Evolutionary conservation across 2,113 vertebrate species (phyloP).

Genomic region (Felis catus): F.catus_Fca126_mat1.0 CM031419.1:173534001-173534500

Average conservation of each 20-base stretch:
- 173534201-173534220: background rate
- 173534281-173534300: background rate
- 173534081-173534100: background rate
- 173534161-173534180: background rate
- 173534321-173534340: background rate
- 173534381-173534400: background rate
- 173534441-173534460: background rate
- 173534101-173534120: background rate
- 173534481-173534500: background rate
- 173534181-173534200: background rate
- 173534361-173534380: background rate
- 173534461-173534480: background rate
- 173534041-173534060: background rate
- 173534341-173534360: background rate
- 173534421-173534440: background rate
- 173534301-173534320: constrained; percentile 19
- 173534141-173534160: background rate
- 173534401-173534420: background rate
- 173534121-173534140: background rate
- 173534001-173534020: background rate
- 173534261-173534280: background rate
- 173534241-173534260: background rate
- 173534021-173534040: background rate
- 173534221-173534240: background rate
- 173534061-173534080: background rate